phyloP scores from a whole-genome alignment of 1,140 invertebrate genomes.

The Cataglyphis hispanica region DNA sequence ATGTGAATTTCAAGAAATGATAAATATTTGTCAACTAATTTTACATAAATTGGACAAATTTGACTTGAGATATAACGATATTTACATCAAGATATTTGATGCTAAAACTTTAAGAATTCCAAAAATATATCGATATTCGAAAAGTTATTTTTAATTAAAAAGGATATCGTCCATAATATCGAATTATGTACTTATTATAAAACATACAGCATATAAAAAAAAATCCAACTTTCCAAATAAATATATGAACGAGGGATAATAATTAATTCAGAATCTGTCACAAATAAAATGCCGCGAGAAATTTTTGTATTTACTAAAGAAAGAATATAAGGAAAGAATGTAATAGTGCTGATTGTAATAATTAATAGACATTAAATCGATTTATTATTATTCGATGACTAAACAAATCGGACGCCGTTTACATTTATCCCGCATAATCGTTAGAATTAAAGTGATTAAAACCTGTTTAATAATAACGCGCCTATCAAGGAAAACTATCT shows the following conservation, averaged over 20 bases:
- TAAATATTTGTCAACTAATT: neutral
- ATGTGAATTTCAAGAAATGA: neutral
- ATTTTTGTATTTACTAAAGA: neutral
- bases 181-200: neutral
- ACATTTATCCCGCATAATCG: neutral
- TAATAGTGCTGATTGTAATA: neutral
- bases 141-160: neutral
- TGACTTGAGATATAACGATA: neutral
- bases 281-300: no score
- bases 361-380: neutral
- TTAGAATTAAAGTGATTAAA: neutral
- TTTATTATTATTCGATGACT: neutral
- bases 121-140: neutral
- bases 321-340: neutral
- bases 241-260: neutral
- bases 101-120: neutral
- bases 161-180: no score
- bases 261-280: no score
- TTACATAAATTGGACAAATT: slow-evolving; percentile 1
- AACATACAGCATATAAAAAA: neutral
- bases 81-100: neutral
- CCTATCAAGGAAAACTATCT: neutral
- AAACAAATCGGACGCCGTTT: neutral
- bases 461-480: neutral
- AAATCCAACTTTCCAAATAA: neutral